These are phyloP conservation scores for Hipposideros armiger DNA, from an alignment of 2,113 vertebrate species.

Conservation along the genomic window DNA sequence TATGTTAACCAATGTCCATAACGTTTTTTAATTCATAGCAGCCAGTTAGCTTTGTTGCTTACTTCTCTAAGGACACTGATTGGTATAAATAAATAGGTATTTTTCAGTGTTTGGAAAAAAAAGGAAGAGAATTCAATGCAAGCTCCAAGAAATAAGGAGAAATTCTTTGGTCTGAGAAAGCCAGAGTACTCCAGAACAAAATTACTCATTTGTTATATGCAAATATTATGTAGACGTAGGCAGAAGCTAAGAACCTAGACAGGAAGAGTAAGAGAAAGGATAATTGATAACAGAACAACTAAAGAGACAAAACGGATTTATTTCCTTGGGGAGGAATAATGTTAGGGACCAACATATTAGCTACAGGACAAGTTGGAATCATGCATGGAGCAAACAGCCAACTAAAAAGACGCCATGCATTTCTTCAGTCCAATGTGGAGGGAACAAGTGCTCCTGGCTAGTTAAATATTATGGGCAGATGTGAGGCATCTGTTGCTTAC, in stretches of 20 bases:
- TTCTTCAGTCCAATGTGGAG: neutral
- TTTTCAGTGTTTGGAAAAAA: neutral
- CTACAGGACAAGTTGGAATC: neutral
- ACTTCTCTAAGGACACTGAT: neutral
- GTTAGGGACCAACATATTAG: neutral
- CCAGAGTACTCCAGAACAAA: neutral
- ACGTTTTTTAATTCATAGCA: neutral
- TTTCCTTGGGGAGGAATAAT: neutral
- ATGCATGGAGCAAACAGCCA: neutral
- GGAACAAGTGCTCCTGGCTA: neutral
- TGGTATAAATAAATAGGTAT: neutral
- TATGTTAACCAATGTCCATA: neutral
- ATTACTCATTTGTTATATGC: neutral
- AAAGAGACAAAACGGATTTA: neutral
- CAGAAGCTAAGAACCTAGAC: neutral
- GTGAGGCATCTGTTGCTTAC: slow-evolving; percentile 62
- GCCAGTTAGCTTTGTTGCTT: neutral
- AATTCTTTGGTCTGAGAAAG: neutral
- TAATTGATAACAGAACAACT: neutral
- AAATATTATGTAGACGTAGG: neutral
- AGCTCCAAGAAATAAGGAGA: neutral
- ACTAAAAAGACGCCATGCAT: neutral
- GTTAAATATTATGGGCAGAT: slow-evolving; percentile 41
- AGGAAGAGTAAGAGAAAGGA: neutral
- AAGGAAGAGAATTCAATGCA: neutral